A percentile compares a stretch with the other conserved stretches of the same genome.
Evolutionary conservation across 2,797 vertebrate genomes (phyloP).

Genomic region (Brachyrhaphis roseni): DNA sequence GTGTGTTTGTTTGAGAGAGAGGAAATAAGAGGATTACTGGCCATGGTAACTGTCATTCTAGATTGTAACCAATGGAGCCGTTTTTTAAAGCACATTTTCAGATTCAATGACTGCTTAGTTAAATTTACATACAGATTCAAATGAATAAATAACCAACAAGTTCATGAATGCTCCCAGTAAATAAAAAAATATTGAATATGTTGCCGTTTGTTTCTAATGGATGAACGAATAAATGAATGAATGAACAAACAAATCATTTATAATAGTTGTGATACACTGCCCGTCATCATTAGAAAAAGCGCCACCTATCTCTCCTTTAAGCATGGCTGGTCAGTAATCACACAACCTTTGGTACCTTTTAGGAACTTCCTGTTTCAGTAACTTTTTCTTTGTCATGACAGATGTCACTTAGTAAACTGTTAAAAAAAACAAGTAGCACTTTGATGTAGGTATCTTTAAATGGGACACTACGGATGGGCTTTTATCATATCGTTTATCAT

Average conservation of each 20-base stretch:
- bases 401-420: too few relatives aligned
- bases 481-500: too few relatives aligned
- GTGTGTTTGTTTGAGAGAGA: background rate
- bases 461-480: too few relatives aligned
- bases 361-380: too few relatives aligned
- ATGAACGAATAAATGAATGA: background rate
- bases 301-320: too few relatives aligned
- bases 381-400: too few relatives aligned
- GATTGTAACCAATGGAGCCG: background rate
- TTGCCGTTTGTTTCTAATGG: background rate
- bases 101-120: background rate
- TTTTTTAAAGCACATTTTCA: background rate
- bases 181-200: background rate
- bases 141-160: background rate
- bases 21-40: conserved; percentile 7
- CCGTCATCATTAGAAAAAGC: too few relatives aligned
- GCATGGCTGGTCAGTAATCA: too few relatives aligned
- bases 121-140: background rate
- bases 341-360: too few relatives aligned
- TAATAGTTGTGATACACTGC: too few relatives aligned
- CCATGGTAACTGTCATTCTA: background rate
- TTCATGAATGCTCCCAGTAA: background rate
- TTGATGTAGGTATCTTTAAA: too few relatives aligned
- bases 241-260: background rate
- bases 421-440: too few relatives aligned